phyloP scores from a whole-genome alignment of 2,888 invertebrate species.

The Bhutanitis thaidina region DNA sequence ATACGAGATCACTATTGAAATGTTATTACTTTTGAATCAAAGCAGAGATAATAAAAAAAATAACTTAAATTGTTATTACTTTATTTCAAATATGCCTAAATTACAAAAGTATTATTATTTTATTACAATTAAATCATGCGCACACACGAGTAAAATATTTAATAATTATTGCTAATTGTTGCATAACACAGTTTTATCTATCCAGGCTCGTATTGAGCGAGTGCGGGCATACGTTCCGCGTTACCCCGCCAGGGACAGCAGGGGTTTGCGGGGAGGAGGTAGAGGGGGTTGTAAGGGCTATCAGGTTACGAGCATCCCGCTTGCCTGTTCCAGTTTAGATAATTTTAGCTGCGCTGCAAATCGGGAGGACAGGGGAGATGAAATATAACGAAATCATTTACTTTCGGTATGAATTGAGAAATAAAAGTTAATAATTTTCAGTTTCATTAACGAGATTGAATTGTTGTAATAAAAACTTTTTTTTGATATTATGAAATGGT shows the following conservation, averaged over 20 bases:
- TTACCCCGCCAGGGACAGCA: constrained; percentile 28
- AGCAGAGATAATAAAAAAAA: too few species aligned
- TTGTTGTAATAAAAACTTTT: too few species aligned
- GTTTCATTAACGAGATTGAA: too few species aligned
- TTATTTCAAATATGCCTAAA: too few species aligned
- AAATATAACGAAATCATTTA: constrained; percentile 16
- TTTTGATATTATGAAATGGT: too few species aligned
- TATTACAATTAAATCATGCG: too few species aligned
- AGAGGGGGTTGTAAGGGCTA: constrained; percentile 30
- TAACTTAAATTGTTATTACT: too few species aligned
- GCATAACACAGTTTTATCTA: constrained; percentile 36
- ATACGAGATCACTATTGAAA: too few species aligned
- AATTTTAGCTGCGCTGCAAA: constrained; percentile 35
- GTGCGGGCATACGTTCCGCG: constrained; percentile 52
- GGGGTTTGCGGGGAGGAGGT: constrained; percentile 23
- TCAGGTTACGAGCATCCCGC: constrained; percentile 55
- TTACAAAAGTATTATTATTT: too few species aligned
- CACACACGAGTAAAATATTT: too few species aligned
- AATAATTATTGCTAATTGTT: neutral
- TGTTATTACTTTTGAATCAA: too few species aligned
- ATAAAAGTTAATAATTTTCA: too few species aligned
- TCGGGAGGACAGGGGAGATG: constrained; percentile 23
- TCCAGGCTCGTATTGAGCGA: constrained; percentile 44
- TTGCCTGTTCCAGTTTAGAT: constrained; percentile 49
- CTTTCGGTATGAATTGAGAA: neutral